A percentile compares a stretch with the other conserved stretches of the same genome.
Conservation (phyloP, 37 sponge, comb jelly and placozoan species). For the Oscarella lobularis region DNA sequence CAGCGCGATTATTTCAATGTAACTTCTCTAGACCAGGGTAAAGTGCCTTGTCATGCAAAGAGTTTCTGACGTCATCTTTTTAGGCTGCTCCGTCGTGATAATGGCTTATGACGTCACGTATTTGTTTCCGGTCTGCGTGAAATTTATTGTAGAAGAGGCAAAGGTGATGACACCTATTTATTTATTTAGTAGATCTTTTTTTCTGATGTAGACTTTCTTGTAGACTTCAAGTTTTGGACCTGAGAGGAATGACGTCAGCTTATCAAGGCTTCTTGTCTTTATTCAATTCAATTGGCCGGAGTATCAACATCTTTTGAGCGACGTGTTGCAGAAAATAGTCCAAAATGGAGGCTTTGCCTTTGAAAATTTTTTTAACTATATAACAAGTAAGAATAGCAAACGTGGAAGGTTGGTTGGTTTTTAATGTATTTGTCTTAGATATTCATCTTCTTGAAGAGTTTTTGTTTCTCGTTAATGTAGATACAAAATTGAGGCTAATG, state of each 20-base stretch:
- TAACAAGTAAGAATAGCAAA: neutral
- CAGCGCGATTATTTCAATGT: too few relatives aligned
- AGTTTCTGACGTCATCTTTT: too few relatives aligned
- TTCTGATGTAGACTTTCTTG: too few relatives aligned
- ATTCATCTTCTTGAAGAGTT: neutral
- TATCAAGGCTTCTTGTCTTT: neutral
- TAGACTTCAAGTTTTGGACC: neutral
- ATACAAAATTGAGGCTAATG: neutral
- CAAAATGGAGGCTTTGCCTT: neutral
- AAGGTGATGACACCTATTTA: too few relatives aligned
- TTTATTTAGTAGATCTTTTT: too few relatives aligned
- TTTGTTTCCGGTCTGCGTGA: too few relatives aligned
- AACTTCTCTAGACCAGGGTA: too few relatives aligned
- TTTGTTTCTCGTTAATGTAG: neutral
- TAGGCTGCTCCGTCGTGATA: too few relatives aligned
- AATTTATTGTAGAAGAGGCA: too few relatives aligned
- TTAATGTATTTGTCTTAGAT: neutral
- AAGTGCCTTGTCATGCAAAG: too few relatives aligned
- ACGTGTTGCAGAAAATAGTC: neutral
- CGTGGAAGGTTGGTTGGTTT: neutral
- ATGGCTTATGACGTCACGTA: too few relatives aligned
- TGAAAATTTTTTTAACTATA: neutral
- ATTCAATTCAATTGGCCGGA: neutral
- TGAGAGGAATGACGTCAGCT: neutral
- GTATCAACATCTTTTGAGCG: neutral